Conservation (phyloP, 2,113 vertebrate species). For the Ramphastos sulfuratus region DNA sequence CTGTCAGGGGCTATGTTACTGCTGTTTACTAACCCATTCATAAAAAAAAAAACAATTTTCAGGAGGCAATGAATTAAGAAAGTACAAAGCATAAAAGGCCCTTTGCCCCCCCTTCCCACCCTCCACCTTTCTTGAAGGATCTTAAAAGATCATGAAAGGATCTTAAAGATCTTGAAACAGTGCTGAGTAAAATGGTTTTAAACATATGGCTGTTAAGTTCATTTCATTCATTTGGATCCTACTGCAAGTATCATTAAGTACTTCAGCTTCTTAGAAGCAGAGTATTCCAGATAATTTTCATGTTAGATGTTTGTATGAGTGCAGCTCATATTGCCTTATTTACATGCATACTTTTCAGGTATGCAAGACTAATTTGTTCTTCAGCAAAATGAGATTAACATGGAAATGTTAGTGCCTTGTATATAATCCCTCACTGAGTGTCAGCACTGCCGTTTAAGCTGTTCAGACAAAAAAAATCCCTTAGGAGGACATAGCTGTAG, state of each 20-base stretch:
- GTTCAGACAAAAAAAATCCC: background rate
- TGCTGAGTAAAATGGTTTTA: background rate
- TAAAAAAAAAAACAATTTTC: background rate
- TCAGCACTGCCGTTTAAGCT: background rate
- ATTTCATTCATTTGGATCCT: background rate
- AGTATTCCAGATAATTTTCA: background rate
- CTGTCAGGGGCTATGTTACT: background rate
- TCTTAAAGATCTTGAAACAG: background rate
- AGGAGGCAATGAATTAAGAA: background rate
- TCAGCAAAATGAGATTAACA: background rate
- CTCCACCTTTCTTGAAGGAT: background rate
- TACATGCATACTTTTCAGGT: background rate
- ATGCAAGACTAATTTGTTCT: background rate
- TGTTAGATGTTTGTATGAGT: background rate
- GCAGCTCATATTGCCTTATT: background rate
- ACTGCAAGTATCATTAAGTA: background rate
- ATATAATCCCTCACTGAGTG: background rate
- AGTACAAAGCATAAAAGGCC: background rate
- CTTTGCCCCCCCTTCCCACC: background rate
- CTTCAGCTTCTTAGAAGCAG: background rate
- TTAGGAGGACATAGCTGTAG: background rate
- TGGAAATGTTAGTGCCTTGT: background rate
- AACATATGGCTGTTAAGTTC: background rate
- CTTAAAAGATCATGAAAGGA: background rate
- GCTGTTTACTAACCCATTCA: background rate